Evolutionary conservation across 2,888 invertebrate genomes (phyloP).

Genomic region (Kryphioiulus occultus): DNA sequence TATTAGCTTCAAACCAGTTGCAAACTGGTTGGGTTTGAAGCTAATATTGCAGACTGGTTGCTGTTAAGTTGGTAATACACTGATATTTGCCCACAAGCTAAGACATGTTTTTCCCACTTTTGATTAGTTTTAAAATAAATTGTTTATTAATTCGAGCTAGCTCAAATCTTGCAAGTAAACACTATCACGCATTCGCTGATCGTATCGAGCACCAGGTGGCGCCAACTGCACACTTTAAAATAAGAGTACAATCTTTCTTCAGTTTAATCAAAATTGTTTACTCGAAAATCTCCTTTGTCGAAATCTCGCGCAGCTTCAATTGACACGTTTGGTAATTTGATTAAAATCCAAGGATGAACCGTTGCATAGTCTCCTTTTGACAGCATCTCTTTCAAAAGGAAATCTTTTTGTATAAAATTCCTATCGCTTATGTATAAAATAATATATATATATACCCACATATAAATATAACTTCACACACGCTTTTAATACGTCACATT

Average conservation of each 20-base stretch:
- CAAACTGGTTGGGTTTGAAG: no score
- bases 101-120: no score
- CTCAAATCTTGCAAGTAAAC: background rate
- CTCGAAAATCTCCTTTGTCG: background rate
- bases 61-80: no score
- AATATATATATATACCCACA: background rate
- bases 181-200: background rate
- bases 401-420: background rate
- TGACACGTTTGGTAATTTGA: background rate
- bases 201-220: background rate
- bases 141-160: background rate
- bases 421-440: background rate
- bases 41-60: no score
- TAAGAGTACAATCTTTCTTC: background rate
- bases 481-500: constrained; percentile 39
- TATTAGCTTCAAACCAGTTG: no score
- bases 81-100: no score
- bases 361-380: background rate
- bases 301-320: background rate
- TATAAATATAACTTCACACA: constrained; percentile 36
- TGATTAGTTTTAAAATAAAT: background rate
- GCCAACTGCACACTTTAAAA: background rate
- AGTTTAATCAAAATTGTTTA: background rate
- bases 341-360: background rate
- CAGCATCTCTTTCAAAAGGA: constrained; percentile 14